These are phyloP conservation scores for Ceyx margarethae DNA, from an alignment of 2,113 vertebrate species.

Conservation along the genomic window DNA sequence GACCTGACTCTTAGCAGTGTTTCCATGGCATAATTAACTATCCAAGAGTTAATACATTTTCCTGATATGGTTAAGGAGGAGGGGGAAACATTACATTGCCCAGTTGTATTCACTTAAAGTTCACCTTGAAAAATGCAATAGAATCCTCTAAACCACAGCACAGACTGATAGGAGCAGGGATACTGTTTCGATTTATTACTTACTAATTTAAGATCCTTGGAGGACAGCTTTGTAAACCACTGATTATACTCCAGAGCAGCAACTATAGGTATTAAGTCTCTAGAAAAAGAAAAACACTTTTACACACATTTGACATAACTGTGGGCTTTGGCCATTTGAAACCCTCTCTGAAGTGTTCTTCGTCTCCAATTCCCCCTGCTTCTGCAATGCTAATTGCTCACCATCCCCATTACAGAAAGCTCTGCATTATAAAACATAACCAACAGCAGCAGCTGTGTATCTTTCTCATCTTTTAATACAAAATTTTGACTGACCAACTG, in stretches of 20 bases:
- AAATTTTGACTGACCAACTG: not conserved
- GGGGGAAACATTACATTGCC: not conserved
- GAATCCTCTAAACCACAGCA: not conserved
- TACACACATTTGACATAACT: constrained; percentile 15
- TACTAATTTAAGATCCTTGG: constrained; percentile 96
- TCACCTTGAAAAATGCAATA: not conserved
- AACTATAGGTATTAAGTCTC: constrained; percentile 96
- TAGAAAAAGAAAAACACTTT: constrained; percentile 71
- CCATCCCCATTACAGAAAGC: not conserved
- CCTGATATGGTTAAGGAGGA: not conserved
- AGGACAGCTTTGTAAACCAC: constrained; percentile 96
- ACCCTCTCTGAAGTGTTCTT: not conserved
- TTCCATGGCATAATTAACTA: not conserved
- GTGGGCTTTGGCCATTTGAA: not conserved
- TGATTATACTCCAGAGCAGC: constrained; percentile 96
- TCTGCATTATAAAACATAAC: not conserved
- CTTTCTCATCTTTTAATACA: not conserved
- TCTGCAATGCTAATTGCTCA: not conserved
- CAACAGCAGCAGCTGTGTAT: not conserved
- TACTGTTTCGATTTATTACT: constrained; percentile 59
- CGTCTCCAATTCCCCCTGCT: not conserved
- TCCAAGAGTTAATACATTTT: not conserved
- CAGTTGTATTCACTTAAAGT: not conserved
- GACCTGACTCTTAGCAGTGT: not conserved
- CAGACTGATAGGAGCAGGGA: not conserved